phyloP scores from a whole-genome alignment of 2,797 vertebrate genomes.

The Huso huso region DNA sequence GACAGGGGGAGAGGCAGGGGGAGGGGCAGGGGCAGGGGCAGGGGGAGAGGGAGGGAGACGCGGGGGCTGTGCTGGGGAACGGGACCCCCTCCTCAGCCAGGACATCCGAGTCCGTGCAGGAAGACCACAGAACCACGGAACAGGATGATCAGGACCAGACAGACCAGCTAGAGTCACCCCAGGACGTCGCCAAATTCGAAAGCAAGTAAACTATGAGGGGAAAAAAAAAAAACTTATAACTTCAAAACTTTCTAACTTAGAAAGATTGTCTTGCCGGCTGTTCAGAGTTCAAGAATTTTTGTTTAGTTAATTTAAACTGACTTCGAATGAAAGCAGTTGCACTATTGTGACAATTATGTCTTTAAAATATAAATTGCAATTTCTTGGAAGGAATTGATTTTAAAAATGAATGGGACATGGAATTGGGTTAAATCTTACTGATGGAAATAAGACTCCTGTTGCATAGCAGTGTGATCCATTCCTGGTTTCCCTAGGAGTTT shows the following conservation, averaged over 20 bases:
- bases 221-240: no score
- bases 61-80: slow-evolving; percentile 20
- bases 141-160: slow-evolving; percentile 8
- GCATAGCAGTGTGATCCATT: no score
- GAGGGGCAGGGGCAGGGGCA: background rate
- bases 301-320: no score
- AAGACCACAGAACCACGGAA: slow-evolving; percentile 16
- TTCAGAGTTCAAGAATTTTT: no score
- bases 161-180: slow-evolving; percentile 27
- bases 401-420: no score
- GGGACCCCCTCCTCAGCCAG: slow-evolving; percentile 14
- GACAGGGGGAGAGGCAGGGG: background rate
- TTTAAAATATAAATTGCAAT: no score
- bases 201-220: slow-evolving; percentile 47
- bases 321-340: no score
- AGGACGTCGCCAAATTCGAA: slow-evolving; percentile 69
- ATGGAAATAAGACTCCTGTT: no score
- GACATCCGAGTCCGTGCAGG: background rate
- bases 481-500: no score
- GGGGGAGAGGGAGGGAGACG: background rate
- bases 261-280: background rate
- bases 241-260: slow-evolving; percentile 1
- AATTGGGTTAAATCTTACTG: no score
- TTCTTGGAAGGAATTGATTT: no score
- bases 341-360: no score